These are phyloP conservation scores for Kuschelorhynchus macadamiae DNA, from an alignment of 2,888 invertebrate genomes.

Conservation along the genomic window DNA sequence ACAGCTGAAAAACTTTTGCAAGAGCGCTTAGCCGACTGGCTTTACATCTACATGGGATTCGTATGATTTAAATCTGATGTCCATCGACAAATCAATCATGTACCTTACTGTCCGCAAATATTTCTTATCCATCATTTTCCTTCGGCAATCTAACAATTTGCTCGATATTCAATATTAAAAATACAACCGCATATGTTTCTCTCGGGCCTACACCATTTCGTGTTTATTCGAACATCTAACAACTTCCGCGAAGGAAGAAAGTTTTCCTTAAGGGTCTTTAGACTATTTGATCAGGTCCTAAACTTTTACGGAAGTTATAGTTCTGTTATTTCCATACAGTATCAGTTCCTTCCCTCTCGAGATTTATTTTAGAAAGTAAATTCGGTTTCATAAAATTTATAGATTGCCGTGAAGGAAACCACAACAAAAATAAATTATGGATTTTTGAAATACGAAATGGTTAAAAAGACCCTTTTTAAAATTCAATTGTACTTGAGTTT, in stretches of 20 bases:
- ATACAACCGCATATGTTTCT: constrained; percentile 40
- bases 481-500: no score
- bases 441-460: no score
- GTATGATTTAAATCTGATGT: constrained; percentile 65
- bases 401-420: no score
- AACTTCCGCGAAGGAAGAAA: neutral
- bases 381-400: no score
- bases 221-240: constrained; percentile 21
- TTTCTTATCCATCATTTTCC: constrained; percentile 44
- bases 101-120: constrained; percentile 57
- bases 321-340: no score
- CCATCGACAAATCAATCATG: constrained; percentile 65
- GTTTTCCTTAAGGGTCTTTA: neutral
- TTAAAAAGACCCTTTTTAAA: no score
- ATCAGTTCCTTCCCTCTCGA: no score
- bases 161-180: constrained; percentile 42
- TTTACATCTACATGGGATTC: constrained; percentile 61
- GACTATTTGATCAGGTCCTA: no score
- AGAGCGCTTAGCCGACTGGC: constrained; percentile 58
- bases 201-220: constrained; percentile 12
- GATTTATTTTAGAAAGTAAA: no score
- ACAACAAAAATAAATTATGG: no score
- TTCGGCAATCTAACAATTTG: constrained; percentile 31
- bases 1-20: constrained; percentile 61
- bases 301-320: no score